phyloP scores from a whole-genome alignment of 2,888 invertebrate species.

The Ernsta delagoae region DNA sequence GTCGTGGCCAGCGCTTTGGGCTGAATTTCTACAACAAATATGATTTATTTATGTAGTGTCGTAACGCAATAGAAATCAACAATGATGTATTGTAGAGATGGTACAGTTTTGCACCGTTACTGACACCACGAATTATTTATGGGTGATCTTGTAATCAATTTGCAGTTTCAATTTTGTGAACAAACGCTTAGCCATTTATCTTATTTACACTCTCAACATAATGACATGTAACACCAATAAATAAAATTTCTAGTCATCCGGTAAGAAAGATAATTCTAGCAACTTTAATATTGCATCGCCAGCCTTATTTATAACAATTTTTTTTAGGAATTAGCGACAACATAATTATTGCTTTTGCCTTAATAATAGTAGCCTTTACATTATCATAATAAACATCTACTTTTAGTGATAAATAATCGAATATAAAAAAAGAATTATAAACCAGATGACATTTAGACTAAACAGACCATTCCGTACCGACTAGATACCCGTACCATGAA shows the following conservation, averaged over 20 bases:
- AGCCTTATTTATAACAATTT: no score
- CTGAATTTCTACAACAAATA: slow-evolving; percentile 30
- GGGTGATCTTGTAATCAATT: slow-evolving; percentile 15
- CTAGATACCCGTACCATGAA: background rate
- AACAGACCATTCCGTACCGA: background rate
- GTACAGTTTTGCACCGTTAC: slow-evolving; percentile 14
- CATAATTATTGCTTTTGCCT: no score
- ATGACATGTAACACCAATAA: background rate
- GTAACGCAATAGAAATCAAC: slow-evolving; percentile 19
- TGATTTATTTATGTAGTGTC: slow-evolving; percentile 34
- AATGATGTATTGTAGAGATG: slow-evolving; percentile 7
- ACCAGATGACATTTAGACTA: background rate
- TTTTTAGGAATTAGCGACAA: no score
- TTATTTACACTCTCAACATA: background rate
- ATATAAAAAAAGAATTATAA: background rate
- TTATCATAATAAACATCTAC: background rate
- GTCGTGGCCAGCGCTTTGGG: slow-evolving; percentile 28
- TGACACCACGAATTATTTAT: slow-evolving; percentile 19
- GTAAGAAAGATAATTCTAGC: background rate
- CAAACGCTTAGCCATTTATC: background rate
- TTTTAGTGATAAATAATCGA: background rate
- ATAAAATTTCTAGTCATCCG: background rate
- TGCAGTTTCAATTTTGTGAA: background rate
- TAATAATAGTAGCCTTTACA: no score
- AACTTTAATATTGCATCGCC: no score